These are phyloP conservation scores for Noctilio leporinus DNA, from an alignment of 2,113 vertebrate genomes.

Conservation along the genomic window DNA sequence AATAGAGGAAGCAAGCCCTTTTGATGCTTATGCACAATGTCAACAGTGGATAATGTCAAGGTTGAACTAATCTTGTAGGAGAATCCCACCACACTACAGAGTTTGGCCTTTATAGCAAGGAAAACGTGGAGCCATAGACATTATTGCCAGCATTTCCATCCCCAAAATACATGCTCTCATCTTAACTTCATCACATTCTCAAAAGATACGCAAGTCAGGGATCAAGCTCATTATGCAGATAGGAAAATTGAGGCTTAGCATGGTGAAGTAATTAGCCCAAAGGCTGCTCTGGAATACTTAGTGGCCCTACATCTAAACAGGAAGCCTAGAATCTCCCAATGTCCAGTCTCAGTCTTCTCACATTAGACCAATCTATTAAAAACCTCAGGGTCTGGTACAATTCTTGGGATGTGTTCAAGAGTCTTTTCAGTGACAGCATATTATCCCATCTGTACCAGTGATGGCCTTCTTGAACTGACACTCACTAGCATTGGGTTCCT, in stretches of 20 bases:
- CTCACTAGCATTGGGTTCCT: not conserved
- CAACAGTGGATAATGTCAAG: not conserved
- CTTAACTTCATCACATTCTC: not conserved
- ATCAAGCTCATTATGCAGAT: not conserved
- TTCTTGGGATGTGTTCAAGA: not conserved
- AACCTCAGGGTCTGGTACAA: not conserved
- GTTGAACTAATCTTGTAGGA: not conserved
- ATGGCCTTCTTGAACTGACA: not conserved
- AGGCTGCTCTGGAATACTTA: not conserved
- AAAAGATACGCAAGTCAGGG: not conserved
- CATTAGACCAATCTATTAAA: not conserved
- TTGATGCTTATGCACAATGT: not conserved
- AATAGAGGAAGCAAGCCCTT: not conserved
- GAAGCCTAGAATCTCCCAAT: not conserved
- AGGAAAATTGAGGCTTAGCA: not conserved
- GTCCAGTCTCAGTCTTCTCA: not conserved
- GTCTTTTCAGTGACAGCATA: not conserved
- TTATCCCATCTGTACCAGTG: not conserved
- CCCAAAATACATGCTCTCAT: not conserved
- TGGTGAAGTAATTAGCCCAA: not conserved
- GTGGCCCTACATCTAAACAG: not conserved
- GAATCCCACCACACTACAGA: not conserved
- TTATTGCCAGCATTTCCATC: not conserved
- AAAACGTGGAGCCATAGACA: not conserved
- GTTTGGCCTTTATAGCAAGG: not conserved